Percentiles rank a stretch among this genome's conserved stretches.
Evolutionary conservation across 2,113 vertebrate genomes (phyloP).

Genomic region (Grammomys dolichurus): DNA sequence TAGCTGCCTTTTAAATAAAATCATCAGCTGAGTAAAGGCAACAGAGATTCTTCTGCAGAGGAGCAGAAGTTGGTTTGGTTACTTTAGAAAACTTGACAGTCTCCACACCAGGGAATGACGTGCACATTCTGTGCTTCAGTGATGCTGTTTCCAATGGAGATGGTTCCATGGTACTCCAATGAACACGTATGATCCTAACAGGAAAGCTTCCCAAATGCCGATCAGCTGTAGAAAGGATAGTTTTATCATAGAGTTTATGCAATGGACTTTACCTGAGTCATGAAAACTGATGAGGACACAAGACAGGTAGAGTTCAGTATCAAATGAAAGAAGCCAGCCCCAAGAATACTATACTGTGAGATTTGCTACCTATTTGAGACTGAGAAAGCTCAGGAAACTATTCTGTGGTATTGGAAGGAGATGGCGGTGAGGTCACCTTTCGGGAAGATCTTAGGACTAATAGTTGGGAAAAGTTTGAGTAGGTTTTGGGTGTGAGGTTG

Average conservation of each 20-base stretch:
- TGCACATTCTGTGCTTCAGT: neutral
- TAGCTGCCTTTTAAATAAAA: neutral
- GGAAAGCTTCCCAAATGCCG: neutral
- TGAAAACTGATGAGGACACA: neutral
- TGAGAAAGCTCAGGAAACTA: neutral
- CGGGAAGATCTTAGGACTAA: neutral
- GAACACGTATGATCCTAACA: neutral
- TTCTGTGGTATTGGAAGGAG: neutral
- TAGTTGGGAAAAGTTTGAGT: neutral
- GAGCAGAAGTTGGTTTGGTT: no score
- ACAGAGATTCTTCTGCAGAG: neutral
- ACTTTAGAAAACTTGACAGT: neutral
- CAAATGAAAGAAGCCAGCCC: neutral
- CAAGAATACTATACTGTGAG: neutral
- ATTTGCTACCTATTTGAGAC: neutral
- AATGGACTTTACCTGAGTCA: neutral
- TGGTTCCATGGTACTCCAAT: rapidly evolving
- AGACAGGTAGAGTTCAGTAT: neutral
- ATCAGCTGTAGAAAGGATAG: no score
- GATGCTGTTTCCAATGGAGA: neutral
- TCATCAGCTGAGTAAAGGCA: no score
- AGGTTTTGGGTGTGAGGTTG: neutral
- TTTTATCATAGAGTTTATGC: neutral
- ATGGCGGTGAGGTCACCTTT: neutral
- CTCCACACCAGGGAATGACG: neutral